Evolutionary conservation across 2,888 invertebrate species (phyloP).

Genomic region (Mesorhabditis belari): DNA sequence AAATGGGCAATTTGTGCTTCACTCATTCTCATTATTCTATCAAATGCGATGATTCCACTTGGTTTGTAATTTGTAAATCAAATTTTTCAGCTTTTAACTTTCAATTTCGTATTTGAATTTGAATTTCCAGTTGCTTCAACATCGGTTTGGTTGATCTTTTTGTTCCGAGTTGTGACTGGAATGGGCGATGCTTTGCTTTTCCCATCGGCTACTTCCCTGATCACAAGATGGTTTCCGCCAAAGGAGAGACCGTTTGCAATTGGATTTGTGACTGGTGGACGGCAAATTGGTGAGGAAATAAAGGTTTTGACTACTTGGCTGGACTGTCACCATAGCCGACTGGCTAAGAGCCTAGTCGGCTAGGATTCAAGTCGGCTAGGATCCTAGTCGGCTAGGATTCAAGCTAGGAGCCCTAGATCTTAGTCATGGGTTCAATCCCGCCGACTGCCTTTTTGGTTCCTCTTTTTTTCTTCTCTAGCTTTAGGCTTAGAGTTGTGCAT

Average conservation of each 20-base stretch:
- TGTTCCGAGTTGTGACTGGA: conserved; percentile 40
- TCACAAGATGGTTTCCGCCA: conserved; percentile 50
- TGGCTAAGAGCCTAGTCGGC: too few species aligned
- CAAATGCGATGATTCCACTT: conserved; percentile 40
- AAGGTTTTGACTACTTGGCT: too few species aligned
- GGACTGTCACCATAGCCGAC: too few species aligned
- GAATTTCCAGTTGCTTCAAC: conserved; percentile 21
- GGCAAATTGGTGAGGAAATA: conserved; percentile 43
- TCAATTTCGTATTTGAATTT: background rate
- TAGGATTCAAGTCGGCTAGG: background rate
- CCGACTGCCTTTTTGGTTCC: too few species aligned
- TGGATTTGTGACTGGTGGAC: conserved; percentile 49
- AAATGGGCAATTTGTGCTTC: conserved; percentile 47
- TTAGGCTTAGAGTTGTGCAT: too few species aligned
- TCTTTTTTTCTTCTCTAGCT: too few species aligned
- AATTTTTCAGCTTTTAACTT: background rate
- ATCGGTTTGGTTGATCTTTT: conserved; percentile 36
- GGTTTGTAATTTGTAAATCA: too few species aligned
- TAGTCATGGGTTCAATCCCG: too few species aligned
- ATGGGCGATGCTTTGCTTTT: conserved; percentile 43
- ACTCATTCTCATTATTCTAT: conserved; percentile 35
- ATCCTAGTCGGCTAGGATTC: background rate
- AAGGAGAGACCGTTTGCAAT: conserved; percentile 50
- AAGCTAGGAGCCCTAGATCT: too few species aligned
- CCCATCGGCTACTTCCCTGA: conserved; percentile 43